A percentile compares a stretch with the other conserved stretches of the same genome.
These are phyloP conservation scores for Chloropsis cyanopogon DNA, from an alignment of 2,113 vertebrate genomes.

Conservation along the genomic window DNA sequence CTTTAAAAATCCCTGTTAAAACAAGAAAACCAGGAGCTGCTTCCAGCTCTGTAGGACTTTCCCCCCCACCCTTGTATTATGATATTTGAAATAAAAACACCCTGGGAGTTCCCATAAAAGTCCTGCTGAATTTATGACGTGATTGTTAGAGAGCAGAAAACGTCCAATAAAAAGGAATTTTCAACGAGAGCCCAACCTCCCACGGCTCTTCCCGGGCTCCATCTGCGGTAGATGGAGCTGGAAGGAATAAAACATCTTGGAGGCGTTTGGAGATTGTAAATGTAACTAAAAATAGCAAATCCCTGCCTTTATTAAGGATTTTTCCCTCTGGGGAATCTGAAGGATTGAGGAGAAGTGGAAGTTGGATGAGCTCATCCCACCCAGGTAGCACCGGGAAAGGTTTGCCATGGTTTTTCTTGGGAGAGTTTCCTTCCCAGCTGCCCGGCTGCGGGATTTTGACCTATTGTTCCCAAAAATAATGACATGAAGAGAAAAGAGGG, in stretches of 20 bases:
- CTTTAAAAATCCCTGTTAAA: background rate
- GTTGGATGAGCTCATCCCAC: background rate
- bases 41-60: background rate
- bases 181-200: background rate
- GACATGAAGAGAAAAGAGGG: background rate
- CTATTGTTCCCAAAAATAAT: background rate
- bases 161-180: background rate
- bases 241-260: background rate
- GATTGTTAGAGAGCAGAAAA: background rate
- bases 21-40: background rate
- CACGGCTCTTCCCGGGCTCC: background rate
- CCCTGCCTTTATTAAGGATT: background rate
- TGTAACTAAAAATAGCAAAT: background rate
- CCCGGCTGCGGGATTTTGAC: background rate
- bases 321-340: background rate
- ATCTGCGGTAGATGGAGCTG: background rate
- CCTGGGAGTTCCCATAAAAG: background rate
- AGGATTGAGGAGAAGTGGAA: background rate
- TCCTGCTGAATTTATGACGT: background rate
- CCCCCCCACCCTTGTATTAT: fast-evolving
- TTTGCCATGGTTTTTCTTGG: fast-evolving
- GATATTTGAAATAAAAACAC: background rate
- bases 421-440: background rate
- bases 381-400: background rate
- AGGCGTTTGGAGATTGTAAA: background rate